Conservation (phyloP, 2,888 invertebrate species). For the Brachypterus glaber region DNA sequence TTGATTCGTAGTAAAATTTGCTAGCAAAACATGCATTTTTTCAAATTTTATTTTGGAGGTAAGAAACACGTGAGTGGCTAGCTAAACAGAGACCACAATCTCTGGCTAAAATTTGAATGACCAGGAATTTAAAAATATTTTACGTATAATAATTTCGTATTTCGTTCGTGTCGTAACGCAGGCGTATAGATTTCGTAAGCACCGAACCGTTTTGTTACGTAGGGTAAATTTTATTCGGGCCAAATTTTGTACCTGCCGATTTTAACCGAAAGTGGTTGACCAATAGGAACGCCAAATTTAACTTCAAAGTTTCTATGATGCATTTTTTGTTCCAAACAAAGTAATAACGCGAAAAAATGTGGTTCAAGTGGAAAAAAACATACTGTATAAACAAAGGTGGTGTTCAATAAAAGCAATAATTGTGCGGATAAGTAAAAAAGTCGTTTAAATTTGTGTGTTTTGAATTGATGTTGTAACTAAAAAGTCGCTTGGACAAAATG, state of each 20-base stretch:
- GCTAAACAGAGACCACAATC: too few relatives aligned
- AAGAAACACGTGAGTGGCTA: too few relatives aligned
- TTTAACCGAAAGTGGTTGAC: slow-evolving; percentile 26
- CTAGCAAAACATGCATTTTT: too few relatives aligned
- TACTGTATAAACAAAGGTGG: slow-evolving; percentile 16
- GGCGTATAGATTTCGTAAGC: neutral
- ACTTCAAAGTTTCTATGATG: slow-evolving; percentile 37
- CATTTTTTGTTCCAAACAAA: slow-evolving; percentile 35
- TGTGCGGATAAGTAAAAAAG: neutral
- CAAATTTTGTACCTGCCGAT: slow-evolving; percentile 28
- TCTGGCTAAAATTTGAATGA: too few relatives aligned
- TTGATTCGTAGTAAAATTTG: too few relatives aligned
- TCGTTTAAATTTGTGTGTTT: slow-evolving; percentile 14
- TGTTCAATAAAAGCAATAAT: slow-evolving; percentile 20
- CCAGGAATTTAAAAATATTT: too few relatives aligned
- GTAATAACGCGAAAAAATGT: slow-evolving; percentile 33
- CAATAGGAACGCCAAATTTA: slow-evolving; percentile 35
- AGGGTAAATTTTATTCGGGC: neutral
- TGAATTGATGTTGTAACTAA: slow-evolving; percentile 34
- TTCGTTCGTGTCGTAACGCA: neutral
- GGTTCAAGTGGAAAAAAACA: slow-evolving; percentile 26
- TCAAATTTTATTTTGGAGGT: too few relatives aligned
- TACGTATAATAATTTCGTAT: too few relatives aligned
- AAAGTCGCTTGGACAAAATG: slow-evolving; percentile 37
- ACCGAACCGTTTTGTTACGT: neutral